Conservation (phyloP, 1,140 invertebrate genomes). For the Drosophila bocqueti region DNA sequence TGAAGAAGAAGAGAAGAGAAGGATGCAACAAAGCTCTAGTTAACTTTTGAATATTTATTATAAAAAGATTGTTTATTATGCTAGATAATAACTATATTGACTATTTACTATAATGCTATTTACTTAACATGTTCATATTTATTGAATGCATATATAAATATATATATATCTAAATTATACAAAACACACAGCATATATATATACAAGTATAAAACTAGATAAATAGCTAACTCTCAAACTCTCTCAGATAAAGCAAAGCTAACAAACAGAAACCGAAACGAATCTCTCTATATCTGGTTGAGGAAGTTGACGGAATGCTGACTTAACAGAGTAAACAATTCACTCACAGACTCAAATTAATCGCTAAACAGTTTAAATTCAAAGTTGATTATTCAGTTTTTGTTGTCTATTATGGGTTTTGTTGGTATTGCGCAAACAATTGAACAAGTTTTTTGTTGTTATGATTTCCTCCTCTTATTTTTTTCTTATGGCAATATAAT, state of each 20-base stretch:
- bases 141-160: slow-evolving; percentile 68
- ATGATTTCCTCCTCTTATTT: slow-evolving; percentile 5
- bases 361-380: slow-evolving; percentile 56
- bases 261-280: slow-evolving; percentile 5
- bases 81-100: slow-evolving; percentile 74
- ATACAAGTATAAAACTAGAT: slow-evolving; percentile 43
- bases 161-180: slow-evolving; percentile 38
- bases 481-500: slow-evolving; percentile 10
- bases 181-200: slow-evolving; percentile 41
- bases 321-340: slow-evolving; percentile 36
- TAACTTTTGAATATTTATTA: slow-evolving; percentile 75
- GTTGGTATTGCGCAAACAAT: slow-evolving; percentile 57
- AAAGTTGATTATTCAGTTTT: slow-evolving; percentile 56
- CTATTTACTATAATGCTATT: slow-evolving; percentile 77
- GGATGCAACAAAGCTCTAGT: slow-evolving; percentile 62
- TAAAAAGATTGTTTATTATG: slow-evolving; percentile 56
- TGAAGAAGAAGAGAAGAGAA: slow-evolving; percentile 11
- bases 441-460: slow-evolving; percentile 52
- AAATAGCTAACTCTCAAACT: slow-evolving; percentile 35
- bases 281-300: slow-evolving; percentile 13
- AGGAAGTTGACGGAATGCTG: slow-evolving; percentile 45
- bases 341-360: slow-evolving; percentile 50
- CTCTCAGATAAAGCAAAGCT: slow-evolving; percentile 12
- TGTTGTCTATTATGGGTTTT: slow-evolving; percentile 41
- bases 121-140: slow-evolving; percentile 74